Conservation (phyloP, 2,888 invertebrate species). For the Microplitis manilae region DNA sequence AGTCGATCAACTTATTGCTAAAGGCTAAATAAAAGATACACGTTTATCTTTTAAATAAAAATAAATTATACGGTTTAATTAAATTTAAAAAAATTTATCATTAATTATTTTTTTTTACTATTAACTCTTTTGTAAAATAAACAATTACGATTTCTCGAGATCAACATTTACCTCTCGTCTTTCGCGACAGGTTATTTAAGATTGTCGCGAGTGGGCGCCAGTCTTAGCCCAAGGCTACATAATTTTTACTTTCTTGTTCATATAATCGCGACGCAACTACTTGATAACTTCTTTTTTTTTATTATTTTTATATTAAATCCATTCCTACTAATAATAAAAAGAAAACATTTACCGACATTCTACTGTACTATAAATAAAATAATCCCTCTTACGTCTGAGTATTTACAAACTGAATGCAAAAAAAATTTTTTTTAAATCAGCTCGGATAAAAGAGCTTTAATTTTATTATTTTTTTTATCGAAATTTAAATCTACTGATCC, state of each 20-base stretch:
- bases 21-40: neutral
- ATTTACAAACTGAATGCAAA: too few species aligned
- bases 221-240: slow-evolving; percentile 59
- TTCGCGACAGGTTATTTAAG: slow-evolving; percentile 51
- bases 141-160: slow-evolving; percentile 24
- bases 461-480: too few species aligned
- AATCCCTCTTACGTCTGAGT: too few species aligned
- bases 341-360: too few species aligned
- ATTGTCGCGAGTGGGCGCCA: slow-evolving; percentile 66
- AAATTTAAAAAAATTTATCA: neutral
- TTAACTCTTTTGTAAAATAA: neutral
- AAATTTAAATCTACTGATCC: too few species aligned
- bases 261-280: slow-evolving; percentile 8
- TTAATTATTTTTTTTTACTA: neutral
- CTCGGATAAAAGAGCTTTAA: too few species aligned
- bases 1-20: slow-evolving; percentile 48
- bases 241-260: slow-evolving; percentile 54
- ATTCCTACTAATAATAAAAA: neutral
- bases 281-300: slow-evolving; percentile 4
- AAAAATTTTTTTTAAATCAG: too few species aligned
- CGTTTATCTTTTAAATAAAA: neutral
- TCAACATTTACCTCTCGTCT: slow-evolving; percentile 34
- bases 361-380: too few species aligned
- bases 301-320: slow-evolving; percentile 15
- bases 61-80: slow-evolving; percentile 12